Percentiles rank a stretch among this genome's conserved stretches.
These are phyloP conservation scores for Ormyrus rosae DNA, from an alignment of 2,888 invertebrate species.

Conservation along the genomic window DNA sequence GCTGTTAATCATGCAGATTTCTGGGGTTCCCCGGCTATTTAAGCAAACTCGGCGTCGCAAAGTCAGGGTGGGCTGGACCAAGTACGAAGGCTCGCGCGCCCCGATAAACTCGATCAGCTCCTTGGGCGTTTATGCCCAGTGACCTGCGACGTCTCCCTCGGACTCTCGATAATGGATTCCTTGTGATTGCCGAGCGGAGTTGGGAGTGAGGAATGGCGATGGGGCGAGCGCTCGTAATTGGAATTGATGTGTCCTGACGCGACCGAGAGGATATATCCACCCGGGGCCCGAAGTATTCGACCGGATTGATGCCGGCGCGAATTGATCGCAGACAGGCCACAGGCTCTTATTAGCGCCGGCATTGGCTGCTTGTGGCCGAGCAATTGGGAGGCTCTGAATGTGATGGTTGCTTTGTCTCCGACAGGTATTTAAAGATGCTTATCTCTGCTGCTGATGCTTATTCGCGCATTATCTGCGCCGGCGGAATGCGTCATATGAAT, in stretches of 20 bases:
- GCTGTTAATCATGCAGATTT: constrained; percentile 36
- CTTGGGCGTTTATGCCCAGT: background rate
- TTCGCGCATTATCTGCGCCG: no score
- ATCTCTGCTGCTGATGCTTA: no score
- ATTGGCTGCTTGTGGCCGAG: no score
- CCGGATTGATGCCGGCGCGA: background rate
- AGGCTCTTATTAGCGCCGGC: background rate
- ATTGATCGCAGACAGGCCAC: constrained; percentile 3
- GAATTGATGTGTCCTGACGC: constrained; percentile 43
- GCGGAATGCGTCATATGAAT: no score
- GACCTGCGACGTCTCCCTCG: constrained; percentile 10
- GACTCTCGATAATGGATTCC: constrained; percentile 40
- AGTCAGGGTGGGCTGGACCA: background rate
- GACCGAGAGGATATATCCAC: background rate
- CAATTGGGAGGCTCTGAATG: no score
- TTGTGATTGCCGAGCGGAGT: constrained; percentile 25
- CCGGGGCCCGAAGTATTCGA: background rate
- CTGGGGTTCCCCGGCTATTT: background rate
- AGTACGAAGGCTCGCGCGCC: background rate
- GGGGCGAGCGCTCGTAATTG: constrained; percentile 41
- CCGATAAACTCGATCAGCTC: no score
- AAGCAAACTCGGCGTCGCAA: constrained; percentile 6
- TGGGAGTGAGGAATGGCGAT: background rate
- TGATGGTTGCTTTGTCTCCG: no score
- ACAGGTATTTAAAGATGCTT: no score